These are phyloP conservation scores for Spongia lamella DNA, from an alignment of 37 sponge, comb jelly and placozoan genomes.

Conservation along the genomic window DNA sequence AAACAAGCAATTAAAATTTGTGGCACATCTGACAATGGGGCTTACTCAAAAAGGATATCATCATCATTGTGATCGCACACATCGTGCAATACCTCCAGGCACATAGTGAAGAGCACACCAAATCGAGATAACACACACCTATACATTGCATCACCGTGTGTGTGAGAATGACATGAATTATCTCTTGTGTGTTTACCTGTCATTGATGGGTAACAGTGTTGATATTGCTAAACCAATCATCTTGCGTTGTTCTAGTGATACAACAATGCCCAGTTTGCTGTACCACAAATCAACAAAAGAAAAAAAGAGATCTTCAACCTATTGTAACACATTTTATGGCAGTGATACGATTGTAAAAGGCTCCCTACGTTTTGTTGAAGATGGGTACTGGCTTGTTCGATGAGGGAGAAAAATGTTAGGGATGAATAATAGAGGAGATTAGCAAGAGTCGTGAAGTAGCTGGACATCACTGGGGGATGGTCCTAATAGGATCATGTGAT, in stretches of 20 bases:
- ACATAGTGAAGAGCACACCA: conserved; percentile 57
- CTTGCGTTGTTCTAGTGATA: conserved; percentile 50
- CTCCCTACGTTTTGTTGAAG: conserved; percentile 27
- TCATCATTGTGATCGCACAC: conserved; percentile 49
- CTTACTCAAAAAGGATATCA: conserved; percentile 54
- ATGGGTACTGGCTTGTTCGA: conserved; percentile 37
- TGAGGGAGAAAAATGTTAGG: conserved; percentile 43
- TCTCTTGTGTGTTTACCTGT: conserved; percentile 23
- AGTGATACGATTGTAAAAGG: no score
- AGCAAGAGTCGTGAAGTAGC: conserved; percentile 36
- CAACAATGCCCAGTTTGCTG: conserved; percentile 42
- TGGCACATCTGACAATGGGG: neutral
- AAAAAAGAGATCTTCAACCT: neutral
- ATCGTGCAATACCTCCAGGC: conserved; percentile 79
- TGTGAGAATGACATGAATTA: neutral
- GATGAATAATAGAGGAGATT: conserved; percentile 46
- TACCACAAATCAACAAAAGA: no score
- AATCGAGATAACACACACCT: conserved; percentile 70
- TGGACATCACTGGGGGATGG: conserved; percentile 39
- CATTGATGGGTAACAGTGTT: conserved; percentile 56
- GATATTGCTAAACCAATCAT: conserved; percentile 78
- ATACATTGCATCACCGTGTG: neutral
- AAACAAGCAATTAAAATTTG: neutral
- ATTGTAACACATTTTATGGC: conserved; percentile 4
- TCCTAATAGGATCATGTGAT: conserved; percentile 24